A percentile compares a stretch with the other conserved stretches of the same genome.
These are phyloP conservation scores for Macroramphosus scolopax DNA, from an alignment of 2,797 vertebrate genomes.

Conservation along the genomic window DNA sequence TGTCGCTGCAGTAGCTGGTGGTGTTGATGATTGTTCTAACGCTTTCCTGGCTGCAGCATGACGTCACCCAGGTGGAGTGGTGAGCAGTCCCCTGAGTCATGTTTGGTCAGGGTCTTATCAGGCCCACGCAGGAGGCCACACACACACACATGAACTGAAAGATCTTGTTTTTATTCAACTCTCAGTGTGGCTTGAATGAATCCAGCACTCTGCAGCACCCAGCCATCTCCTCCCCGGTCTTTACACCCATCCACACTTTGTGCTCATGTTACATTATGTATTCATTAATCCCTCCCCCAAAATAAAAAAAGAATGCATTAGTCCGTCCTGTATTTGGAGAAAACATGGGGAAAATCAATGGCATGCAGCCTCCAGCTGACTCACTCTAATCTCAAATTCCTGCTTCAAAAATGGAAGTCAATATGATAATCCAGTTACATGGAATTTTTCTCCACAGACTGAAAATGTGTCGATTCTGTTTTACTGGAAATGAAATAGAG, in stretches of 20 bases:
- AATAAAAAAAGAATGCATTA: conserved; percentile 29
- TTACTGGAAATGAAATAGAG: too few species aligned
- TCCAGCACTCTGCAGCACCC: conserved; percentile 56
- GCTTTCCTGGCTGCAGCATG: conserved; percentile 41
- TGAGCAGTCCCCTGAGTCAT: conserved; percentile 51
- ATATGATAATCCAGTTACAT: conserved; percentile 55
- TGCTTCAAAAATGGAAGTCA: conserved; percentile 56
- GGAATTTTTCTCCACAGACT: conserved; percentile 30
- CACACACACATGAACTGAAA: conserved; percentile 12
- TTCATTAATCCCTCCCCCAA: conserved; percentile 1
- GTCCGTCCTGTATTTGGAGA: conserved; percentile 38
- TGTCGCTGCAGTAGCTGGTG: conserved; percentile 16
- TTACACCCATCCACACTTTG: conserved; percentile 24
- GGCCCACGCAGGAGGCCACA: conserved; percentile 19
- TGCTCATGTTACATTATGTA: conserved; percentile 49
- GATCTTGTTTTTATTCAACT: conserved; percentile 27
- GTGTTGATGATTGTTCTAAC: conserved; percentile 18
- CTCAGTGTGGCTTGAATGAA: conserved; percentile 40
- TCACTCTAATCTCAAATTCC: conserved; percentile 54
- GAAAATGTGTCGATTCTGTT: conserved; percentile 18
- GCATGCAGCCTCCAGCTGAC: conserved; percentile 28
- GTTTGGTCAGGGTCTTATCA: conserved; percentile 51
- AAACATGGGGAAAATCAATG: conserved; percentile 59
- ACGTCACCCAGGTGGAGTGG: conserved; percentile 52
- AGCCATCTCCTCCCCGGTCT: conserved; percentile 21